Evolutionary conservation across 2,113 vertebrate genomes (phyloP), one percentile per base, ranked within the genome.

Genomic region (Lipotes vexillifer): DNA sequence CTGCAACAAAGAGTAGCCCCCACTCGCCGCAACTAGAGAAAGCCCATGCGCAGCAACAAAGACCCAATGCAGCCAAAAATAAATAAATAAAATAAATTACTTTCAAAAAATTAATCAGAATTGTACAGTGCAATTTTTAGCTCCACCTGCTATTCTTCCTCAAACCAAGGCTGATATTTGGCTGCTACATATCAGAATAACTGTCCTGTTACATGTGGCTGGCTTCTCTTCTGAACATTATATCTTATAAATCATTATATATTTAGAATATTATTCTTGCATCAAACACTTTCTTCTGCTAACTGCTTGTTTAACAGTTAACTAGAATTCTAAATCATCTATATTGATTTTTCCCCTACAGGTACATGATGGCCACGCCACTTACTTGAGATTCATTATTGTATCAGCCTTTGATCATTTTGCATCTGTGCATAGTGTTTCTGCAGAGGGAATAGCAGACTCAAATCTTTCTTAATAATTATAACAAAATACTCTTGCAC

Each of bases 351-450:
- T 97, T 93, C 65, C 97, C 94, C 97, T 98, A 89, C 99, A 99
- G 99, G 98, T 99, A 86, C 98, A 97, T 90, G 99, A 99, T 93
- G 98, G 97, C 81, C 98, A 97, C 23, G 99, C 99, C 81, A 99
- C 98, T 84, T 99, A 99, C 87, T 97, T 99, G 97, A 99, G 99
- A 92, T 99, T 99, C 98, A 98, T 99, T 97, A 99, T 99, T 98
- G 94, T 98, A 36, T 99, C 99, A 57, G 99, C 98, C 97, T 99
- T 99, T 80, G 99, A 99, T 97, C 99, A 99, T 94, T 99, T 99
- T 98, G 99, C 99, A 25, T 99, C 99, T 27, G 99, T 99, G 97
- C 99, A 99, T 97, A 99, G 98, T 86, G 97, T 99, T 97, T 98
- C 98, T 95, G 98, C 99, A 93, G 99, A 99, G 97, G 99, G 98